Evolutionary conservation across 2,113 vertebrate species (phyloP).

Genomic region (Phasianus colchicus): DNA sequence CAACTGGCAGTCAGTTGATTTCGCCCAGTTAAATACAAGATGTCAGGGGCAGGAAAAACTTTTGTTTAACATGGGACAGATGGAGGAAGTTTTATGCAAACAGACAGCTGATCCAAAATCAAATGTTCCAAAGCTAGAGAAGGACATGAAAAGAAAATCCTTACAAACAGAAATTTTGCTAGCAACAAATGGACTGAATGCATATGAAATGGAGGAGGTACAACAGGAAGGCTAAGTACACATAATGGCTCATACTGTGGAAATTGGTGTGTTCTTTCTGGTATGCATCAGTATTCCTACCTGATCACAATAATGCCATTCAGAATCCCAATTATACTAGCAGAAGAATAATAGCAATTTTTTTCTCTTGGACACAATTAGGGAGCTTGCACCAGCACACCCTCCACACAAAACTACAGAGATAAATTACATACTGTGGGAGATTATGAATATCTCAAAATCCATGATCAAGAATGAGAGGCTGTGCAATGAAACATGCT

Average conservation of each 20-base stretch:
- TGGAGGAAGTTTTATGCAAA: not conserved
- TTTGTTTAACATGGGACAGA: not conserved
- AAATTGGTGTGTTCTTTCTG: not conserved
- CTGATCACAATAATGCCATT: not conserved
- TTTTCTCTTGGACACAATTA: not conserved
- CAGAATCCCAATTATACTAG: not conserved
- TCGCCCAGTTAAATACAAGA: not conserved
- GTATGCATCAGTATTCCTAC: not conserved
- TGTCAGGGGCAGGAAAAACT: not conserved
- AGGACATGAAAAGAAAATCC: not conserved
- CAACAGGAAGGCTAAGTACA: not conserved
- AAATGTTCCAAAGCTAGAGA: not conserved
- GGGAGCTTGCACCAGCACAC: accelerated
- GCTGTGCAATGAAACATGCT: not conserved
- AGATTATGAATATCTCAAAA: not conserved
- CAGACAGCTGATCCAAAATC: not conserved
- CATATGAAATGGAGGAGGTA: not conserved
- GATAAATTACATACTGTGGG: not conserved
- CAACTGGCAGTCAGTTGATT: not conserved
- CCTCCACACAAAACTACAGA: not conserved
- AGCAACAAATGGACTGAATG: not conserved
- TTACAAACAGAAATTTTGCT: accelerated
- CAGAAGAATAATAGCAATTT: not conserved
- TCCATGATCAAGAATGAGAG: not conserved
- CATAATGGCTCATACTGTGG: not conserved